Percentiles rank a stretch among this genome's conserved stretches.
Conservation (phyloP, 2,888 invertebrate genomes). For the Xanthorhoe spadicearia region DNA sequence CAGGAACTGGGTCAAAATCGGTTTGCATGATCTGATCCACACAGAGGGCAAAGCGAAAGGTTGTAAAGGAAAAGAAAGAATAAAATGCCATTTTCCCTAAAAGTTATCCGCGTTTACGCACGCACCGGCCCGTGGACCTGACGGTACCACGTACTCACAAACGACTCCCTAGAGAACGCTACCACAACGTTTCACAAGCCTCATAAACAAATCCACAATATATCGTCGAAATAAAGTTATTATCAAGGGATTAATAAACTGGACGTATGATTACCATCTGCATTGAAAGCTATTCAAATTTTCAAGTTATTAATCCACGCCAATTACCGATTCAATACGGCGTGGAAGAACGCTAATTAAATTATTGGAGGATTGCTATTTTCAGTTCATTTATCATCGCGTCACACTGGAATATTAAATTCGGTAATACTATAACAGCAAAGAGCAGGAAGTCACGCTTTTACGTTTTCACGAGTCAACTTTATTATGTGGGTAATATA, state of each 20-base stretch:
- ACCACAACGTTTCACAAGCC: slow-evolving; percentile 30
- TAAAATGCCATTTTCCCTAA: slow-evolving; percentile 16
- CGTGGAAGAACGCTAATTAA: slow-evolving; percentile 23
- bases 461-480: background rate
- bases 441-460: background rate
- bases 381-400: slow-evolving; percentile 17
- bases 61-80: slow-evolving; percentile 17
- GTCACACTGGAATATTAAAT: background rate
- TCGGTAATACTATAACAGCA: background rate
- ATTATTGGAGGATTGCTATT: slow-evolving; percentile 18
- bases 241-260: slow-evolving; percentile 41
- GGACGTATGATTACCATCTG: slow-evolving; percentile 37
- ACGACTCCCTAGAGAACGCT: slow-evolving; percentile 35
- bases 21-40: background rate
- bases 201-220: slow-evolving; percentile 40
- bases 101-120: slow-evolving; percentile 28
- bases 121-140: slow-evolving; percentile 24
- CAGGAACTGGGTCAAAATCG: slow-evolving; percentile 1
- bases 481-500: background rate
- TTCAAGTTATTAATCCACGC: slow-evolving; percentile 24
- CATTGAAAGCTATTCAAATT: slow-evolving; percentile 32
- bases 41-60: background rate
- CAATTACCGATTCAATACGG: slow-evolving; percentile 24
- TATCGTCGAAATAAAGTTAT: slow-evolving; percentile 34
- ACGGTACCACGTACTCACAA: slow-evolving; percentile 31